Conservation (phyloP, 2,113 vertebrate genomes). For the Cnemophilus loriae region DNA sequence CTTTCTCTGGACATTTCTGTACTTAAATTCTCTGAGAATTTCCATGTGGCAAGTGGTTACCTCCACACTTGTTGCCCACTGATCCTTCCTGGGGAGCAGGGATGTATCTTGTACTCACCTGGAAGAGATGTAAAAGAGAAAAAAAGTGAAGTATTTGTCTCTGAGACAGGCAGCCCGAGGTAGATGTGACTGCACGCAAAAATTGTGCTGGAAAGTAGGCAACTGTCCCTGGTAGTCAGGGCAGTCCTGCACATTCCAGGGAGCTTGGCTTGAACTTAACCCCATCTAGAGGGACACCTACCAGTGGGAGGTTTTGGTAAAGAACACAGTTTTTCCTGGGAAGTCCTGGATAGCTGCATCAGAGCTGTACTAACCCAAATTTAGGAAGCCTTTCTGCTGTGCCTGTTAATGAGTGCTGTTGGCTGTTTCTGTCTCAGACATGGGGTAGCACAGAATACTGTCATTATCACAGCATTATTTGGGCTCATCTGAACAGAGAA, state of each 20-base stretch:
- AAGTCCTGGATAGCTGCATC: background rate
- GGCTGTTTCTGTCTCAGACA: background rate
- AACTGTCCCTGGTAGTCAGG: background rate
- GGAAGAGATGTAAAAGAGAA: background rate
- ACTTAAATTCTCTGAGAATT: background rate
- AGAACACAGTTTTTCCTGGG: background rate
- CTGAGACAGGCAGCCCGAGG: background rate
- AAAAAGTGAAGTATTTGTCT: rapidly evolving
- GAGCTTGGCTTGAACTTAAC: background rate
- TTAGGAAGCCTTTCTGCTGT: background rate
- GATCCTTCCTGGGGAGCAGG: background rate
- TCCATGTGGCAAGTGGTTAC: background rate
- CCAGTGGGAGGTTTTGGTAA: background rate
- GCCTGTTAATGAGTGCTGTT: background rate
- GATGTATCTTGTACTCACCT: background rate
- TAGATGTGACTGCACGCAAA: background rate
- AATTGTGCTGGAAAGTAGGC: background rate
- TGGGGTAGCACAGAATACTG: background rate
- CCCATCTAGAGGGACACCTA: background rate
- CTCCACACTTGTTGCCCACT: background rate
- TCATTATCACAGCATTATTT: background rate
- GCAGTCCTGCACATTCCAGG: background rate
- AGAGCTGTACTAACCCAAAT: background rate
- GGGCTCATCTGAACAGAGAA: background rate
- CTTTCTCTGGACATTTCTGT: background rate